Evolutionary conservation across 2,113 vertebrate genomes (phyloP).

Genomic region (Elephantulus edwardii): DNA sequence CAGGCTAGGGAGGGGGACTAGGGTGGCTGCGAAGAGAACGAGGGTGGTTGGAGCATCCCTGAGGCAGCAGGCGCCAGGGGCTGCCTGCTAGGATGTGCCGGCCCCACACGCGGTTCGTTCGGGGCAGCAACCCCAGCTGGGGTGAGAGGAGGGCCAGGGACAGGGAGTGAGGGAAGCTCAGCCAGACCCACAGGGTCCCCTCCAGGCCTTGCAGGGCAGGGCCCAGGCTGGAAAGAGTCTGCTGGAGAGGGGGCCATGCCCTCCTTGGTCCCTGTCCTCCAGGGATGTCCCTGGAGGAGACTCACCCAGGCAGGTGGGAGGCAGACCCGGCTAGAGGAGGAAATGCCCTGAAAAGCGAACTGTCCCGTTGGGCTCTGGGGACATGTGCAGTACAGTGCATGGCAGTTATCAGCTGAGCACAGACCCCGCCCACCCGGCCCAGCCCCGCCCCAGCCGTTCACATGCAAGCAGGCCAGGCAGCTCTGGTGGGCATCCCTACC

Average conservation of each 20-base stretch:
- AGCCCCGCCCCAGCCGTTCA: conserved; percentile 88
- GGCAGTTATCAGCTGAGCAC: conserved; percentile 99
- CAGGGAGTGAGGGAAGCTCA: conserved; percentile 26
- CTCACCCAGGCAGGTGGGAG: conserved; percentile 46
- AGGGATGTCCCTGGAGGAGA: conserved; percentile 47
- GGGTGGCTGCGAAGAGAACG: conserved; percentile 67
- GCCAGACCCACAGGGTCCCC: conserved; percentile 44
- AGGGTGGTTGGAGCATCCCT: conserved; percentile 81
- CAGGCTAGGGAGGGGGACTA: conserved; percentile 53
- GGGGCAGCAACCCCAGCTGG: conserved; percentile 60
- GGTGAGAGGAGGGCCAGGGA: not conserved
- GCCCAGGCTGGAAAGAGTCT: conserved; percentile 14
- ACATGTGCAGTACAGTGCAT: conserved; percentile 91
- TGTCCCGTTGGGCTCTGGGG: conserved; percentile 84
- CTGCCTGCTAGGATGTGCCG: conserved; percentile 80
- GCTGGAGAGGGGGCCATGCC: conserved; percentile 23
- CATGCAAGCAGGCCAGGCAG: conserved; percentile 86
- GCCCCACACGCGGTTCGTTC: conserved; percentile 77
- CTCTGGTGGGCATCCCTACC: not conserved
- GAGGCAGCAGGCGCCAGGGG: conserved; percentile 79
- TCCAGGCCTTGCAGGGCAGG: conserved; percentile 45
- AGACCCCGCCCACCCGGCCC: conserved; percentile 84
- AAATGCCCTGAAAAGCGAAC: conserved; percentile 83
- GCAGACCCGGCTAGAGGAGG: conserved; percentile 53
- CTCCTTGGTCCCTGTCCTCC: conserved; percentile 28